Evolutionary conservation across 2,113 vertebrate species (phyloP).

Genomic region (Halichoeres trimaculatus): DNA sequence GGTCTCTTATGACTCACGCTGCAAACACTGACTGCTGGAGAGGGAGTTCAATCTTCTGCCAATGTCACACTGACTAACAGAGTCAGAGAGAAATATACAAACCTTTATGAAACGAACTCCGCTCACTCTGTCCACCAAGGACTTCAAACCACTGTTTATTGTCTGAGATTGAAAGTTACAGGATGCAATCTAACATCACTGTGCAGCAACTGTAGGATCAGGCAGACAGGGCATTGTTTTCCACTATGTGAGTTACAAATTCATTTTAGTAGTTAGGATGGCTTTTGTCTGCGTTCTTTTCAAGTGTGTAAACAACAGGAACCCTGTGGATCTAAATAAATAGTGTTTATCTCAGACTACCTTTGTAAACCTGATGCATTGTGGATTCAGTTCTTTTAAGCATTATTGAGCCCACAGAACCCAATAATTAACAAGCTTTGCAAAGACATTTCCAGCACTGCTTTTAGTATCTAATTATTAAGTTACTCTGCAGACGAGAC

Average conservation of each 20-base stretch:
- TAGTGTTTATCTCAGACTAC: not conserved
- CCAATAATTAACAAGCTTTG: not conserved
- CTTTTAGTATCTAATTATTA: not conserved
- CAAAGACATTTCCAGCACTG: not conserved
- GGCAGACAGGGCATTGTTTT: not conserved
- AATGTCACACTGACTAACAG: constrained; percentile 72
- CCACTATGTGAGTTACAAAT: constrained; percentile 16
- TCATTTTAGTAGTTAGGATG: constrained; percentile 13
- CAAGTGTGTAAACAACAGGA: not conserved
- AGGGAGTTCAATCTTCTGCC: constrained; percentile 70
- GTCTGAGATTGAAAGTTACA: constrained; percentile 27
- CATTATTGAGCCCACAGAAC: not conserved
- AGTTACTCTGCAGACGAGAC: not conserved
- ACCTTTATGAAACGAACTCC: constrained; percentile 45
- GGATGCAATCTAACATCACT: constrained; percentile 23
- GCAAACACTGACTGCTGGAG: constrained; percentile 65
- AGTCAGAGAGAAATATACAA: constrained; percentile 57
- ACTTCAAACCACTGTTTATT: constrained; percentile 36
- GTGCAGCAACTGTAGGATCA: not conserved
- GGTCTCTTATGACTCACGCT: constrained; percentile 70
- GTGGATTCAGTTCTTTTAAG: not conserved
- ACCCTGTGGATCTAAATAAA: not conserved
- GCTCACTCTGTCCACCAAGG: constrained; percentile 26
- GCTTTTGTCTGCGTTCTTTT: constrained; percentile 7
- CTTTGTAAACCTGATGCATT: not conserved